These are phyloP conservation scores for Oxyruncus cristatus DNA, from an alignment of 2,113 vertebrate genomes.

Conservation along the genomic window DNA sequence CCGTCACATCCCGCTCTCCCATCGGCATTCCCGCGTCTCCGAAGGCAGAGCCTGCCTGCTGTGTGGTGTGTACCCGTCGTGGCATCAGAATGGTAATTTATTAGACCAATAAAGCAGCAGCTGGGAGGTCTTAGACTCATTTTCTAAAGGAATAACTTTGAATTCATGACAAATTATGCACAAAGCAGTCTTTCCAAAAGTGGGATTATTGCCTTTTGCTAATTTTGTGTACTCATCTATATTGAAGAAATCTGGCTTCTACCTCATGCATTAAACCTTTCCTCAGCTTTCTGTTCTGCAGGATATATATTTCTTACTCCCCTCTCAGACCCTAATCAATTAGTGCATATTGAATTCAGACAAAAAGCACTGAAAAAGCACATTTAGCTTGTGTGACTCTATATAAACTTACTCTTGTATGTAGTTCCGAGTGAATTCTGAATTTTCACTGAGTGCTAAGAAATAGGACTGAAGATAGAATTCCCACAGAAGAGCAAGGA, in stretches of 20 bases:
- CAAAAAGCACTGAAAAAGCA: neutral
- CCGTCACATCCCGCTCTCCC: neutral
- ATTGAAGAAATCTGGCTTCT: conserved; percentile 50
- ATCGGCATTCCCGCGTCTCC: neutral
- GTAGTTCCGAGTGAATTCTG: neutral
- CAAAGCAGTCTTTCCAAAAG: conserved; percentile 50
- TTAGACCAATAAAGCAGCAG: conserved; percentile 64
- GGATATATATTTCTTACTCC: conserved; percentile 3
- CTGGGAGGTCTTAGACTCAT: conserved; percentile 65
- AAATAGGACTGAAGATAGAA: neutral
- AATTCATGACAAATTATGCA: conserved; percentile 58
- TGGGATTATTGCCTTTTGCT: conserved; percentile 48
- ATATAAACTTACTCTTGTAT: neutral
- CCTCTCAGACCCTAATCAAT: conserved; percentile 32
- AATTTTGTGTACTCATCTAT: conserved; percentile 61
- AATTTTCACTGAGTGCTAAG: neutral
- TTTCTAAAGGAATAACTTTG: conserved; percentile 64
- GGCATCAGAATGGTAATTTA: conserved; percentile 43
- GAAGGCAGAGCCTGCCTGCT: neutral
- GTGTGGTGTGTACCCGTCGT: neutral
- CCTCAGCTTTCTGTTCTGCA: neutral
- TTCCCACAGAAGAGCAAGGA: neutral
- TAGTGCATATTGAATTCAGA: conserved; percentile 27
- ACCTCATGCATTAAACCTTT: conserved; percentile 32
- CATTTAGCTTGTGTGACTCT: neutral